Conservation (phyloP, 2,797 vertebrate genomes). For the Merluccius polli region DNA sequence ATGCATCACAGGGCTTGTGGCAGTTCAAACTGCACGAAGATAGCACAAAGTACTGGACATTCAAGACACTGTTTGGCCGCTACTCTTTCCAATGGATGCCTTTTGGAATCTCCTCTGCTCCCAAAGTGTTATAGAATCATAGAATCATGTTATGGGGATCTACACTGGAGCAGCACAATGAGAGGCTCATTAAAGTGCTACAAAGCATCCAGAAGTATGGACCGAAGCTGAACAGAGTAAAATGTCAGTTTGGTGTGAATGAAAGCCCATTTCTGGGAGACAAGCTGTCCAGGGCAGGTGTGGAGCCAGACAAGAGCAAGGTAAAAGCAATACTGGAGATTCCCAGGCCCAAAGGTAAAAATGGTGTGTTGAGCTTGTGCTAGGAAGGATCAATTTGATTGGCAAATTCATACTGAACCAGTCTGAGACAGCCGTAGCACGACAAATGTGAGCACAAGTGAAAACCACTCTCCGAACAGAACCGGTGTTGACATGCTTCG, state of each 20-base stretch:
- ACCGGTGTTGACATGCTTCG: slow-evolving; percentile 6
- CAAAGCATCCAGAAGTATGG: background rate
- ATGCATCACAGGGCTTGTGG: background rate
- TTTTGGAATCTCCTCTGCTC: background rate
- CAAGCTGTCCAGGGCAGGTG: slow-evolving; percentile 2
- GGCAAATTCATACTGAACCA: slow-evolving; percentile 35
- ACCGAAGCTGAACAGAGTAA: background rate
- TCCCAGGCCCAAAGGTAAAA: slow-evolving; percentile 19
- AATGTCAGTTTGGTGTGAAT: background rate
- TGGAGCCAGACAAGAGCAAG: slow-evolving; percentile 22
- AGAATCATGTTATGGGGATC: background rate
- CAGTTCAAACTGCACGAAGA: background rate
- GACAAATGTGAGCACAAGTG: background rate
- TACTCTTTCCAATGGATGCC: background rate
- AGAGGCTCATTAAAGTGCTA: slow-evolving; percentile 12
- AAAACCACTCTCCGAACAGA: slow-evolving; percentile 14
- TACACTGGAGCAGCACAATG: background rate
- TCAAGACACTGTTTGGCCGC: background rate
- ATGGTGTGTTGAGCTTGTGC: slow-evolving; percentile 7
- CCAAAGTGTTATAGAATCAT: background rate
- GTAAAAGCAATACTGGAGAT: slow-evolving; percentile 17
- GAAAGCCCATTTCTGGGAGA: slow-evolving; percentile 4
- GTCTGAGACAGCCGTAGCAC: slow-evolving; percentile 12
- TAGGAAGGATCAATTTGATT: slow-evolving; percentile 34
- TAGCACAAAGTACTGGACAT: background rate